Conservation (phyloP, 2,113 vertebrate species). For the Microcebus lehilahytsara region DNA sequence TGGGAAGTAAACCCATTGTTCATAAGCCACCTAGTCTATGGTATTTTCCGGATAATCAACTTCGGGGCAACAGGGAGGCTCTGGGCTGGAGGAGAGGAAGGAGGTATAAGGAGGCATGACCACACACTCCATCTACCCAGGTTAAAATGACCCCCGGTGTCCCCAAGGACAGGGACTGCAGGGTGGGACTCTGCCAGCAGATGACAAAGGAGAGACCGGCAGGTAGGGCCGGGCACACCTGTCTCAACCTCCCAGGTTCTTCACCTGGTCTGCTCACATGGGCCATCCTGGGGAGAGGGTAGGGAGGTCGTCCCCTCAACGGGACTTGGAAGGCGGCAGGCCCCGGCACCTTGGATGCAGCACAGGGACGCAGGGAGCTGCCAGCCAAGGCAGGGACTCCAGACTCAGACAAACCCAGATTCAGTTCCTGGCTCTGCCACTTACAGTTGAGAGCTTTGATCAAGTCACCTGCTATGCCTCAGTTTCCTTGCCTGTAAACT, state of each 20-base stretch:
- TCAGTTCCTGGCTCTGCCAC: neutral
- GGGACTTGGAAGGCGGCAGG: neutral
- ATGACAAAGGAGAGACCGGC: neutral
- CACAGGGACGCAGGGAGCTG: neutral
- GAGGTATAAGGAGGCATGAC: too few species aligned
- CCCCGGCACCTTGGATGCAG: neutral
- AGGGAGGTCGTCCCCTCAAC: neutral
- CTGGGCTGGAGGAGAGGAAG: neutral
- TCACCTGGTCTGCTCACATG: neutral
- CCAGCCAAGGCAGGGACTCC: neutral
- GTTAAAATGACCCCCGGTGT: neutral
- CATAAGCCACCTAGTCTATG: neutral
- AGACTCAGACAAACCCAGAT: neutral
- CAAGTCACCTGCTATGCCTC: neutral
- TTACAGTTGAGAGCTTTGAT: accelerated
- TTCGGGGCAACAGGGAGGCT: neutral
- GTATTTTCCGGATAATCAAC: too few species aligned
- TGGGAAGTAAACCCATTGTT: neutral
- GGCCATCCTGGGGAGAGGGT: neutral
- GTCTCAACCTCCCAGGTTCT: neutral
- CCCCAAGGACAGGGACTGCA: neutral
- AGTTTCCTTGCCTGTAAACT: neutral
- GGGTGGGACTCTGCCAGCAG: neutral
- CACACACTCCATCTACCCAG: too few species aligned
- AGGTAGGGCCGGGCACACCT: neutral